Conservation (phyloP, 2,797 vertebrate species). For the Mormyrus hasselquistii region DNA sequence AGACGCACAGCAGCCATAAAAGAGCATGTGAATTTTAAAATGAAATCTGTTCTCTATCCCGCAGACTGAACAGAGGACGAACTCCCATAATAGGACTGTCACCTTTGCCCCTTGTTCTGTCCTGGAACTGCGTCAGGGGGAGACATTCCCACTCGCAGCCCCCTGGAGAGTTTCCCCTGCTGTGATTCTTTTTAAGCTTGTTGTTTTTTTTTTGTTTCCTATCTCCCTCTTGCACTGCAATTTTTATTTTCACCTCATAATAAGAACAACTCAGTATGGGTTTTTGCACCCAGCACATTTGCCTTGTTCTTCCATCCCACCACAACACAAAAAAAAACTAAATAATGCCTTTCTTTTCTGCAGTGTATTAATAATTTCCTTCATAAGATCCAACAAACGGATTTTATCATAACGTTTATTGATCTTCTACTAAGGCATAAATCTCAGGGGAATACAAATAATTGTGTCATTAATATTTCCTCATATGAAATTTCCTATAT, state of each 20-base stretch:
- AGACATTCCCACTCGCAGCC: not conserved
- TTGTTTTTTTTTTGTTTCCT: not conserved
- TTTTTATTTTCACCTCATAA: not conserved
- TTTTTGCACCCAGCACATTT: not conserved
- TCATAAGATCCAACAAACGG: not conserved
- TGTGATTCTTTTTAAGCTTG: not conserved
- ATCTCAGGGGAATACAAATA: not conserved
- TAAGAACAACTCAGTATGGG: not conserved
- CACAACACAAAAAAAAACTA: not conserved
- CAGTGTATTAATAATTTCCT: not conserved
- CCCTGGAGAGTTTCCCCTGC: not conserved
- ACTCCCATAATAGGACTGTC: not conserved
- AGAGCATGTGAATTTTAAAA: not conserved
- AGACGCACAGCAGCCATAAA: not conserved
- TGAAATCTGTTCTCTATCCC: not conserved
- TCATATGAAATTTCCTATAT: not conserved
- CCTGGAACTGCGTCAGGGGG: not conserved
- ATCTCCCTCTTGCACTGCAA: not conserved
- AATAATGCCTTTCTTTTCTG: not conserved
- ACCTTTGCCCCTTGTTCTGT: not conserved
- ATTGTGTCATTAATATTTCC: not conserved
- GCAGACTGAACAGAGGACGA: not conserved
- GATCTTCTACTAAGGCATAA: not conserved
- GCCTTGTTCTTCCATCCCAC: not conserved
- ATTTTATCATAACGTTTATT: not conserved